Percentiles rank a stretch among this genome's conserved stretches.
Evolutionary conservation across 2,888 invertebrate genomes (phyloP).

Genomic region (Yponomeuta sedellus): DNA sequence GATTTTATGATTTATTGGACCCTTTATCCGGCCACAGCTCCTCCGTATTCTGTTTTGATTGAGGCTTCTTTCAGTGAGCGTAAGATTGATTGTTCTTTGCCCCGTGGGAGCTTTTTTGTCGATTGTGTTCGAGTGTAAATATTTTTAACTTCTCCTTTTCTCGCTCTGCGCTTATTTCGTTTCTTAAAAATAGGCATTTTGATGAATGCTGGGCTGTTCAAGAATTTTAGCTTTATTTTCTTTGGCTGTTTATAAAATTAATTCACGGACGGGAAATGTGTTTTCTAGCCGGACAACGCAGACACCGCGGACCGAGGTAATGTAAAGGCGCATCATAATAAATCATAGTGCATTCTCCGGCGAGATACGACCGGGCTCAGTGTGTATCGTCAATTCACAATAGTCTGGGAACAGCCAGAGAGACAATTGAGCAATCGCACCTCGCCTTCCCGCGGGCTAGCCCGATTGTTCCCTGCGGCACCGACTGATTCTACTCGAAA

Average conservation of each 20-base stretch:
- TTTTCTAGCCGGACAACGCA: background rate
- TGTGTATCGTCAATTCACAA: constrained; percentile 15
- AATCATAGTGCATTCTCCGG: constrained; percentile 18
- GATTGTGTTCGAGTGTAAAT: constrained; percentile 61
- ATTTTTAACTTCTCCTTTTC: constrained; percentile 54
- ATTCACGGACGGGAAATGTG: background rate
- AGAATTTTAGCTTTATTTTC: background rate
- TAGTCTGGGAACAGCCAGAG: constrained; percentile 30
- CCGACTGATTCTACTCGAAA: background rate
- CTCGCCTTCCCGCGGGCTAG: constrained; percentile 36
- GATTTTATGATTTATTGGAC: constrained; percentile 75
- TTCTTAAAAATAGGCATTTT: background rate
- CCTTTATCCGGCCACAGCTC: constrained; percentile 66
- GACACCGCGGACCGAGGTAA: background rate
- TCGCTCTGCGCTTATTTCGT: background rate
- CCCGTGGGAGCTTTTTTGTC: constrained; percentile 63
- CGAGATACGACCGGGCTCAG: constrained; percentile 38
- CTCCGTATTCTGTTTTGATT: constrained; percentile 73
- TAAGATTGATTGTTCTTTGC: constrained; percentile 72
- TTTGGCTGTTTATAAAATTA: background rate
- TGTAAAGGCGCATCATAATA: constrained; percentile 14
- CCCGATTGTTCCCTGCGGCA: constrained; percentile 43
- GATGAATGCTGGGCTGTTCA: background rate
- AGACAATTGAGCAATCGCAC: constrained; percentile 55
- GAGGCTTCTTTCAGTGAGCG: constrained; percentile 65